phyloP scores from a whole-genome alignment of 2,113 vertebrate genomes.

The Hystrix brachyura region DNA sequence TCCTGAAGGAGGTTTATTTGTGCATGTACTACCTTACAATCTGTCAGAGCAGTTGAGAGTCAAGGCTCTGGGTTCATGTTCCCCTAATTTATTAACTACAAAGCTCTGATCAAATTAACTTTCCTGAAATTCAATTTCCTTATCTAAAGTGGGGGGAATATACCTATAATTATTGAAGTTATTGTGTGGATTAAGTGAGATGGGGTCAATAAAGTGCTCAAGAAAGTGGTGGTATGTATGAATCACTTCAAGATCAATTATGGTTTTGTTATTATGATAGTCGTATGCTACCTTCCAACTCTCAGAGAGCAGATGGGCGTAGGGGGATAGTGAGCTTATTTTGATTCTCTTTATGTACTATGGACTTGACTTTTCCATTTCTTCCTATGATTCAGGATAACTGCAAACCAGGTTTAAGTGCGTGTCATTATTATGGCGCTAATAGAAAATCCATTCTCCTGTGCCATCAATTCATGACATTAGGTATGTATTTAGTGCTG shows the following conservation, averaged over 20 bases:
- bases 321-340: neutral
- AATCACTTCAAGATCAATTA: neutral
- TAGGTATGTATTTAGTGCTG: constrained; percentile 23
- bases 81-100: neutral
- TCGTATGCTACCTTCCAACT: neutral
- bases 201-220: neutral
- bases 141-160: neutral
- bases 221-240: neutral
- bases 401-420: neutral
- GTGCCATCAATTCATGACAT: neutral
- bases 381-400: neutral
- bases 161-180: neutral
- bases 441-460: constrained; percentile 63
- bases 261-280: constrained; percentile 6
- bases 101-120: neutral
- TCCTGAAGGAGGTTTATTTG: neutral
- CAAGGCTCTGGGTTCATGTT: neutral
- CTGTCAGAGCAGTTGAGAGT: neutral
- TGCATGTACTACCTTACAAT: neutral
- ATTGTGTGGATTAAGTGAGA: neutral
- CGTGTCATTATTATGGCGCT: constrained; percentile 24
- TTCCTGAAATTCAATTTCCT: constrained; percentile 24
- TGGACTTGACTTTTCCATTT: constrained; percentile 22
- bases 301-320: neutral
- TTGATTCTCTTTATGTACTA: neutral